Evolutionary conservation across 1,140 invertebrate genomes (phyloP), one percentile per base, ranked within the genome.

Genomic region (Helicorthomorpha holstii): DNA sequence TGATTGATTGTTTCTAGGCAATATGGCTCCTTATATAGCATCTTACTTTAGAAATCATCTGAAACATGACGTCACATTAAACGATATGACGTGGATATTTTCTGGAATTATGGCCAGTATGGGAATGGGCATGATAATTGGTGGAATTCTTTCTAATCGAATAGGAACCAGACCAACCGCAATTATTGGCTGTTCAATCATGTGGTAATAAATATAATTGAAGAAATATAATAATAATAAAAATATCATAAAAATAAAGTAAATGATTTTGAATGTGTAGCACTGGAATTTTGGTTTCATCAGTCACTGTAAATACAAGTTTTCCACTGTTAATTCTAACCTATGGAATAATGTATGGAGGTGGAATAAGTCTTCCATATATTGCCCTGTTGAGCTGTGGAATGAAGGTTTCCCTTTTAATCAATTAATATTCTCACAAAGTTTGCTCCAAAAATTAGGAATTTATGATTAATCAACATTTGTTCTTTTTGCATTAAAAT

Each of bases 1-100:
- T 34, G 29, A 34, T 34, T 7, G 16, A 34, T 50, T 34, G 14
- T 12, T 54, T 55, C 0, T 54, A 69, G 67, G 67, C 2, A 71
- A 71, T 50, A 58, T 73, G 54, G 68, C 60, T 45, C 68, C 71
- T 3, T 73, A 73, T 56, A 58, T 73, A 54, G 67, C 63, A 10
- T 72, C 70, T 0, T 73, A 69, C 54, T 56, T 72, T 27, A 60
- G 64, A 29, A 27, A 49, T 26, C 22, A 56, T 27, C 43, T 52
- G 26, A 59, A 57, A 14, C 58, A 53, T 53, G 16, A 7, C 7
- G 54, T 69, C 24, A 61, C 54, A 4, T 69, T 67, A 52, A 59
- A 60, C 10, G 55, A 65, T 23, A 62, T 64, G 27, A 60, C 67
- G 10, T 71, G 68, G 68, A 60, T 70, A 1, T 63, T 58, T 57